Evolutionary conservation across 2,888 invertebrate genomes (phyloP), one percentile per base, ranked within the genome.

Genomic region (Drosophila vallismaia): DNA sequence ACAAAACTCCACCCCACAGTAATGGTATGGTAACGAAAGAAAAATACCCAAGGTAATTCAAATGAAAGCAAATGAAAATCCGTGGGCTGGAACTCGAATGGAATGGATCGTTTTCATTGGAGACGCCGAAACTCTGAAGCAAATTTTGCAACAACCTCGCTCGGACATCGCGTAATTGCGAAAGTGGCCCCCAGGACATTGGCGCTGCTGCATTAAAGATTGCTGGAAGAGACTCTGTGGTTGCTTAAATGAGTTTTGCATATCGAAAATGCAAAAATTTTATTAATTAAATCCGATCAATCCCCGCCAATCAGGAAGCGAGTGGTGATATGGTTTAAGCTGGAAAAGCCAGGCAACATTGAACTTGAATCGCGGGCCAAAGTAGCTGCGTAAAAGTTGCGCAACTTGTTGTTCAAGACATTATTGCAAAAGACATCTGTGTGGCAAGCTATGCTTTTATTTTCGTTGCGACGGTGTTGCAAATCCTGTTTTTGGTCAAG

Each of bases 111-210:
- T 46, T 19, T 19, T 2, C 49, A 33, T 10, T 28, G 28, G 50
- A 51, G 51, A 50, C 51, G 36, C 52, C 40, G 19, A 8, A 42
- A 14, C 40, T 42, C 8, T 6, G 45, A 31, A 53, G 50, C 54
- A 68, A 72, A 53, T 73, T 55, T 59, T 74, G 74, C 73, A 73
- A 60, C 58, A 50, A 51, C 42, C 38, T 59, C 46, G 42, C 58
- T 57, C 33, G 48, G 72, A 50, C 54, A 40, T 55, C 71, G 72
- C 59, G 77, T 70, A 86, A 86, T 82, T 82, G 87, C 75, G 68
- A 85, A 87, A 85, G 71, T 49, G 69, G 69, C 67, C 82, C 73
- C 57, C 63, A 77, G 87, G 87, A 33, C 60, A 62, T 60, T 62
- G 42, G 42, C 42, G 48, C 60, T 8, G 40, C 31, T 3, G 9